These are phyloP conservation scores for Anhinga anhinga DNA, from an alignment of 2,113 vertebrate genomes.

Conservation along the genomic window DNA sequence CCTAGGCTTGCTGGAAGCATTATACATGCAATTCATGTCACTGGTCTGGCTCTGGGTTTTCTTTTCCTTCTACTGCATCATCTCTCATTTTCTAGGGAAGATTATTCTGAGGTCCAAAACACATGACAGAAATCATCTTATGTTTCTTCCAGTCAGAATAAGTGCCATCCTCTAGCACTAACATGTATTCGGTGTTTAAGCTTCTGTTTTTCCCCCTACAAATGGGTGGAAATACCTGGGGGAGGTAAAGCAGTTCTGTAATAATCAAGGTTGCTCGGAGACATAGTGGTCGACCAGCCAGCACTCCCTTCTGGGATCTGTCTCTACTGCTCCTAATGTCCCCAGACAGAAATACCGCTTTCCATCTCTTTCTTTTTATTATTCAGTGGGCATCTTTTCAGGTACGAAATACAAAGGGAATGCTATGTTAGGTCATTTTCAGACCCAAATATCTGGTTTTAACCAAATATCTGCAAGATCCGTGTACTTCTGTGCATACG, in stretches of 20 bases:
- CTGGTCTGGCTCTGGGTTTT: neutral
- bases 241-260: neutral
- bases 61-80: neutral
- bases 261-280: neutral
- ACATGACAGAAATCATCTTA: neutral
- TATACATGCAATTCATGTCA: slow-evolving; percentile 23
- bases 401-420: neutral
- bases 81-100: neutral
- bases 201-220: neutral
- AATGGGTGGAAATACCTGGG: neutral
- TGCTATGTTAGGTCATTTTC: neutral
- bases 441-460: neutral
- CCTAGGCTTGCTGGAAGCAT: neutral
- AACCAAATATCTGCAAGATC: neutral
- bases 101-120: slow-evolving; percentile 1
- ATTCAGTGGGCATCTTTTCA: neutral
- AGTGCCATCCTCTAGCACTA: neutral
- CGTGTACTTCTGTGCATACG: rapidly evolving
- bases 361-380: neutral
- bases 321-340: neutral
- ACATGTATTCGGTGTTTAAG: neutral
- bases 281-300: neutral
- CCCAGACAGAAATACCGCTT: neutral
- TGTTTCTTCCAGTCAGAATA: neutral
- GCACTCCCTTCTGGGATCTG: neutral